These are phyloP conservation scores for Xenopus laevis DNA, from an alignment of 2,113 vertebrate species.

Conservation along the genomic window DNA sequence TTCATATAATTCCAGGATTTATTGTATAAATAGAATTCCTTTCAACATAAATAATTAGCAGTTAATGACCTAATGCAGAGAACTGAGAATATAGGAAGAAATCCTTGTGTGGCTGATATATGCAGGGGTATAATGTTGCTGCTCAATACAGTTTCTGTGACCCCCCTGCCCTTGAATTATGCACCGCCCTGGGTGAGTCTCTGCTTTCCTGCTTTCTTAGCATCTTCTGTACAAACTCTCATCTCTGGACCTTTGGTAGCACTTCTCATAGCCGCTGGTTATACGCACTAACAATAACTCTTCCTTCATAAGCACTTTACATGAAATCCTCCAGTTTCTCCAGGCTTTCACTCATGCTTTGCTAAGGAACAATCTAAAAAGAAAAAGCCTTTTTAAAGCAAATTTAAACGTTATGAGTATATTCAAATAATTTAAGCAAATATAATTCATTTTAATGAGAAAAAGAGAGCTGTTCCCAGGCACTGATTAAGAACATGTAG, in stretches of 20 bases:
- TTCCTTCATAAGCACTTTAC: slow-evolving; percentile 2
- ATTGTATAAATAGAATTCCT: too few relatives aligned
- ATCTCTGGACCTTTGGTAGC: slow-evolving; percentile 18
- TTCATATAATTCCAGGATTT: too few relatives aligned
- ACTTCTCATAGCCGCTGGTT: slow-evolving; percentile 13
- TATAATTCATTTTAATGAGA: too few relatives aligned
- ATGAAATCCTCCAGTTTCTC: too few relatives aligned
- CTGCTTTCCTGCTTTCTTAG: slow-evolving; percentile 26
- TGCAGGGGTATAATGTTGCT: slow-evolving; percentile 29
- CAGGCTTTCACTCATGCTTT: too few relatives aligned
- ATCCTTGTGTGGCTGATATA: neutral
- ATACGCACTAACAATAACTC: neutral
- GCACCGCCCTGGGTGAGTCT: slow-evolving; percentile 19
- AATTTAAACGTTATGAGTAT: too few relatives aligned
- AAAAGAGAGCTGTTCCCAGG: too few relatives aligned
- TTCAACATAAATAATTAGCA: neutral
- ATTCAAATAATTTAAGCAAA: too few relatives aligned
- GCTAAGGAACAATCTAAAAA: too few relatives aligned
- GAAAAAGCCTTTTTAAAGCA: too few relatives aligned
- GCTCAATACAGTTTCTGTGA: neutral
- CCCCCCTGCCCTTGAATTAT: slow-evolving; percentile 22
- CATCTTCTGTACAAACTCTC: slow-evolving; percentile 17
- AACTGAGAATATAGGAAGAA: neutral
- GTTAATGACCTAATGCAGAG: neutral
- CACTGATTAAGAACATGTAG: too few relatives aligned